Conservation (phyloP, 2,113 vertebrate genomes). For the Tonatia bakeri region DNA sequence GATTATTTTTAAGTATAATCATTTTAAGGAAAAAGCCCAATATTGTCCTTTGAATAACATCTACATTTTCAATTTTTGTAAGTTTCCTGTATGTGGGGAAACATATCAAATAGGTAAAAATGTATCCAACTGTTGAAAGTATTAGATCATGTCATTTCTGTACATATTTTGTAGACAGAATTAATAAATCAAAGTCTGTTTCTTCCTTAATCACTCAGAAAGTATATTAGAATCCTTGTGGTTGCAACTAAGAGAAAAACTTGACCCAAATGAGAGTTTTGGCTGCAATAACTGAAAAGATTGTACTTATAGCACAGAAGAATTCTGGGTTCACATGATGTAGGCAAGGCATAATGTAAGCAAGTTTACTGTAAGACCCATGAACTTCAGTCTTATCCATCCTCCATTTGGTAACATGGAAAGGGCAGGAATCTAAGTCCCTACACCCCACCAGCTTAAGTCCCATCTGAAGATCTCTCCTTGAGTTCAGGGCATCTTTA, state of each 20-base stretch:
- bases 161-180: background rate
- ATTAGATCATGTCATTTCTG: background rate
- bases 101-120: background rate
- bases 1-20: conserved; percentile 28
- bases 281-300: background rate
- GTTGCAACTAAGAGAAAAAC: background rate
- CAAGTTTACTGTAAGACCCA: background rate
- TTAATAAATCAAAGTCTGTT: background rate
- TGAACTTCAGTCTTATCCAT: background rate
- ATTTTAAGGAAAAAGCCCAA: background rate
- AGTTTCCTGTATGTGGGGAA: background rate
- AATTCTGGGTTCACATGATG: background rate
- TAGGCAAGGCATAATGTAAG: background rate
- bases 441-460: background rate
- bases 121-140: background rate
- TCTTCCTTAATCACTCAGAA: background rate
- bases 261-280: background rate
- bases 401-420: background rate
- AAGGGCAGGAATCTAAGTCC: background rate
- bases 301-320: background rate
- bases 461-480: background rate
- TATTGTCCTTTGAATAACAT: background rate
- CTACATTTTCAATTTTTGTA: background rate
- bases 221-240: background rate
- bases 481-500: background rate